Base-by-base conservation (phyloP, 2,888 invertebrate species). In the Dryobota labecula region DNA sequence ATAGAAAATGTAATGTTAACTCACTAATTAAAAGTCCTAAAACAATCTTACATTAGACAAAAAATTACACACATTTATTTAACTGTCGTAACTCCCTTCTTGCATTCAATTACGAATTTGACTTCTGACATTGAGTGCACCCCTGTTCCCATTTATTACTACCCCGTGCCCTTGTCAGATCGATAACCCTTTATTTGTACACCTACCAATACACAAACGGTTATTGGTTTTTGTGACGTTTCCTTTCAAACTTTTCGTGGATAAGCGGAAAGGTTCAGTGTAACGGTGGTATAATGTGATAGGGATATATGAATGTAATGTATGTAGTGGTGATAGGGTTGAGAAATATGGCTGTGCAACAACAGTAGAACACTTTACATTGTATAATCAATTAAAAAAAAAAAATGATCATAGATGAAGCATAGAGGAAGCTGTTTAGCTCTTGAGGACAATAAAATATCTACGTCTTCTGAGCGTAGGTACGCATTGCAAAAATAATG, bases 171-270 rank as follows among this genome's bases (percentile, higher is more conserved):
- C 81, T 73, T 83, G 85, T 75, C 79, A 78, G 83, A 89, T 89
- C 88, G 82, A 88, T 88, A 88, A 82, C 83, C 79, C 86, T 72
- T 81, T 82, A 76, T 83, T 84, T 78, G 75, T 82, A 73, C 67
- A 71, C 71, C 72, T 65, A 72, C 73, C 79, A 63, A 83, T 58
- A 70, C 60, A 62, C 68, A 68, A 80, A 54, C 73, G 60, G 51
- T 80, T 82, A 82, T 82, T 82, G 76, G 71, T 78, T 76, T 78
- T 80, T 69, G 81, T 78, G 68, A 60, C 73, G 58, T 72, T 74
- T 71, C 66, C 60, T 84, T 65, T 65, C 56, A 38, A 64, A 79
- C 45, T 33, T 69, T 72, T 70, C 51, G 45, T 38, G 70, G 56
- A 51, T 63, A 71, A 53, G 54, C 51, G 61, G 63, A 60, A 76